Conservation (phyloP, 2,888 invertebrate species). For the Oasisia sp. region DNA sequence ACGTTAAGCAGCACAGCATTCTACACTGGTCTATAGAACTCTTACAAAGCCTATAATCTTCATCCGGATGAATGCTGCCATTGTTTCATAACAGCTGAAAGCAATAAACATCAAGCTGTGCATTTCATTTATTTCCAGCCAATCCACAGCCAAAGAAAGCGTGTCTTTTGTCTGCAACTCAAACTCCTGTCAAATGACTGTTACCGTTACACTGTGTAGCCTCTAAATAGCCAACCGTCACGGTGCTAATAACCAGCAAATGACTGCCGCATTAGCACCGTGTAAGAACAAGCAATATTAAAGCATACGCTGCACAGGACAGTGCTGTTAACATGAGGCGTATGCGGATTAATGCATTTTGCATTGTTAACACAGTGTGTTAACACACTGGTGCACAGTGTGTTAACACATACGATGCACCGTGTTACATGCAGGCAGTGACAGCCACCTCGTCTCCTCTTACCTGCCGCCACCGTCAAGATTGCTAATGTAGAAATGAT, state of each 20-base stretch:
- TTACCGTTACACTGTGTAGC: neutral
- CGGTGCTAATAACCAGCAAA: conserved; percentile 8
- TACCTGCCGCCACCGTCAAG: neutral
- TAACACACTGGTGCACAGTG: neutral
- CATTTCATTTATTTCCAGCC: neutral
- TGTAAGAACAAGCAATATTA: neutral
- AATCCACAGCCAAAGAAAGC: neutral
- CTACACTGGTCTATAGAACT: neutral
- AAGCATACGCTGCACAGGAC: neutral
- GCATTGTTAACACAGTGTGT: neutral
- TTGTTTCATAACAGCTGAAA: neutral
- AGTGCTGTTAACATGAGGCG: neutral
- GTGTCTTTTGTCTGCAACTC: neutral
- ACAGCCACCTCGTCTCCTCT: neutral
- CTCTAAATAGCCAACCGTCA: neutral
- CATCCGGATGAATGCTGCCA: too few relatives aligned
- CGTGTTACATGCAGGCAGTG: conserved; percentile 3
- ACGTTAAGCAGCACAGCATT: neutral
- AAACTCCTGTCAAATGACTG: neutral
- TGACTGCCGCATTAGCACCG: neutral
- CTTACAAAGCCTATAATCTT: neutral
- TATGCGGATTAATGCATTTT: neutral
- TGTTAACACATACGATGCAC: neutral
- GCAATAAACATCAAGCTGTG: neutral
- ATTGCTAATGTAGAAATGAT: neutral